Percentiles rank a stretch among this genome's conserved stretches.
phyloP scores from a whole-genome alignment of 2,888 invertebrate species.

The Theristus sp. region DNA sequence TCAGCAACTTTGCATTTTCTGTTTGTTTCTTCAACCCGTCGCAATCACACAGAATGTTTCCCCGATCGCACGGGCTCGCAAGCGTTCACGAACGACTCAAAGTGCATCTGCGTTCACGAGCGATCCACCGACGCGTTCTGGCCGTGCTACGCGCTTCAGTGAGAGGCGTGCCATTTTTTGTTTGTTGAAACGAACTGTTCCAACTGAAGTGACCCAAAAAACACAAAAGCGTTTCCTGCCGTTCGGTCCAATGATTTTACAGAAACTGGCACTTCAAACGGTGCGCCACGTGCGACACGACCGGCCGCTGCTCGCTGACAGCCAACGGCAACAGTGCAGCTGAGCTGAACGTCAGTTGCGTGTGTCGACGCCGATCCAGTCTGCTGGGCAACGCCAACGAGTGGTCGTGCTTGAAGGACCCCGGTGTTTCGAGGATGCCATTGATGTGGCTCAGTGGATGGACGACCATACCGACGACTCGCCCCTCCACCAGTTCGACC shows the following conservation, averaged over 20 bases:
- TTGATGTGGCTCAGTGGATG: neutral
- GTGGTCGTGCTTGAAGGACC: neutral
- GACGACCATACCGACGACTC: neutral
- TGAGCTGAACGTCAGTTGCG: neutral
- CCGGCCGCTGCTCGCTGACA: too few species aligned
- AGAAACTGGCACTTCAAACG: neutral
- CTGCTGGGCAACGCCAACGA: neutral
- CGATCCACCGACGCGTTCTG: neutral
- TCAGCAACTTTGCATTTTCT: neutral
- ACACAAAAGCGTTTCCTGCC: too few species aligned
- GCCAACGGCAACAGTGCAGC: too few species aligned
- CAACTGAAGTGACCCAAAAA: neutral
- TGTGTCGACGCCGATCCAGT: neutral
- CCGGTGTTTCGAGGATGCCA: neutral
- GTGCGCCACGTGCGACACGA: neutral
- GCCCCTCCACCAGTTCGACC: neutral
- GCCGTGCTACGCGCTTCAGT: neutral
- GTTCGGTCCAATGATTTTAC: too few species aligned
- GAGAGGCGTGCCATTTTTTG: neutral
- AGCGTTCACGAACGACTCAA: neutral
- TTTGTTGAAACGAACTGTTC: neutral
- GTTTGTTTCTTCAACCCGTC: too few species aligned
- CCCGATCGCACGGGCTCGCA: neutral
- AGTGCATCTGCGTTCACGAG: neutral
- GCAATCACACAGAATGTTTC: neutral